phyloP scores from a whole-genome alignment of 2,113 vertebrate genomes.

The Oxyura jamaicensis region DNA sequence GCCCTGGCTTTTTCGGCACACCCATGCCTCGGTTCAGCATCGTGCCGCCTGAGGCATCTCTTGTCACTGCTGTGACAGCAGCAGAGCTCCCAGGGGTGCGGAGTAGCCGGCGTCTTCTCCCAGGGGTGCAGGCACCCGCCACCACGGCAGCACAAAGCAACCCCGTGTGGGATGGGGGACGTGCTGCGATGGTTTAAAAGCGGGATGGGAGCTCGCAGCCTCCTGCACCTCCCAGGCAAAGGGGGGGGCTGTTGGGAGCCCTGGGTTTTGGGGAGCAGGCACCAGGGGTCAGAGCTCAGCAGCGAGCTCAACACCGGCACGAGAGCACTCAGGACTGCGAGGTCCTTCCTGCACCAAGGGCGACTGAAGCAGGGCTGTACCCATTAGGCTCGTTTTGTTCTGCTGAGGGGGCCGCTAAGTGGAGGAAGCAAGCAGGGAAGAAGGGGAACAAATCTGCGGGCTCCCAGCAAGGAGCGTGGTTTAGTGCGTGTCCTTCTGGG shows the following conservation, averaged over 20 bases:
- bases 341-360: background rate
- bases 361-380: background rate
- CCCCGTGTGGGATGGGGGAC: background rate
- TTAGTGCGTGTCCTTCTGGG: background rate
- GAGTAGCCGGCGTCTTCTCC: background rate
- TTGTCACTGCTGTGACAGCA: background rate
- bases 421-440: background rate
- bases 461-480: background rate
- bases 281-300: background rate
- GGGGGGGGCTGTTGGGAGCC: too few species aligned
- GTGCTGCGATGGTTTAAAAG: background rate
- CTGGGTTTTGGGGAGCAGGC: background rate
- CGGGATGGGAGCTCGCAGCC: too few species aligned
- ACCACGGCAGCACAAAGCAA: background rate
- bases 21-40: rapidly evolving
- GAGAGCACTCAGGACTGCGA: background rate
- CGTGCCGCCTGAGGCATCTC: background rate
- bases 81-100: background rate
- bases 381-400: background rate
- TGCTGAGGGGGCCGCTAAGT: background rate
- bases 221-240: too few species aligned
- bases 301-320: background rate
- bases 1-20: too few species aligned
- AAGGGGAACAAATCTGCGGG: background rate
- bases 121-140: background rate